Evolutionary conservation across 2,113 vertebrate species (phyloP), one percentile per base, ranked within the genome.

Genomic region (Crotalus tigris): DNA sequence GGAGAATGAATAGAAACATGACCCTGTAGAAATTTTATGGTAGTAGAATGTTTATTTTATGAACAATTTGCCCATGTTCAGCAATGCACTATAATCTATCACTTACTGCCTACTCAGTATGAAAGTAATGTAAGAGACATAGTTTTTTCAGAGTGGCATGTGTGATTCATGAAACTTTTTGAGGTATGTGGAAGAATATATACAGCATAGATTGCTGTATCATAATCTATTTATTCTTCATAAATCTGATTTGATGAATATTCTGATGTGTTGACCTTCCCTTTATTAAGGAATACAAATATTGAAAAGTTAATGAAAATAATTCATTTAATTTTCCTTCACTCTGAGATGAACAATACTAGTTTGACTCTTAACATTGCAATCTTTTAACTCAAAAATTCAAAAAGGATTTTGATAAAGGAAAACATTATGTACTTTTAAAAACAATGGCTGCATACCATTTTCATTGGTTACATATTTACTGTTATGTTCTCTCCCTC

Each of bases 1-100:
- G 51, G 5, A 54, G 92, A 89, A 33, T 88, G 13, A 23, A 87
- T 44, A 33, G 23, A 96, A 85, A 91, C 1, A 13, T 53, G 44
- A 55, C 8, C 15, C 26, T 87, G 21, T 39, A 93, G 21, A 95
- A 95, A 96, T 95, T 88, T 94, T 96, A 90, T 13, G 29, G 88
- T 39, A 94, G 15, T 58, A 0, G 15, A 95, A 93, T 94, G 95
- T 95, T 95, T 95, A 54, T 95, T 95, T 95, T 89, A 94, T 92
- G 95, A 95, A 91, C 58, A 92, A 87, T 81, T 58, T 90, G 91
- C 91, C 92, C 91, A 39, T 91, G 55, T 86, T 95, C 0, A n/a
- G 92, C 9, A 58, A 23, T 93, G 39, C 44, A 86, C 58, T 93
- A 96, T 95, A 69, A 95, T 94, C 92, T 92, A 90, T 93, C 0